Conservation (phyloP, 2,113 vertebrate genomes). For the Chlorodrepanis virens region DNA sequence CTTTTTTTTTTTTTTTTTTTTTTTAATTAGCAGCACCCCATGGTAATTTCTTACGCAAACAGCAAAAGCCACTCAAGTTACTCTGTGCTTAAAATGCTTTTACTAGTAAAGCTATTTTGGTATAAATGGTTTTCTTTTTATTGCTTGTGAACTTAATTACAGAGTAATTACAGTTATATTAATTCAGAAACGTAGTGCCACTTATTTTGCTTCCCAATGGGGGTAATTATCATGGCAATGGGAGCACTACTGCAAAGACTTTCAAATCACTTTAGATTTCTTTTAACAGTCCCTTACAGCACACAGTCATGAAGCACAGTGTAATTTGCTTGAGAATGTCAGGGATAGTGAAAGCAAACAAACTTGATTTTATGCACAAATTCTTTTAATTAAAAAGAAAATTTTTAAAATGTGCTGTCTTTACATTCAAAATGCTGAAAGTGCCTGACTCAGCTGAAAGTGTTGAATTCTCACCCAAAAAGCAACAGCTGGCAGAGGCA, state of each 20-base stretch:
- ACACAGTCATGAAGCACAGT: background rate
- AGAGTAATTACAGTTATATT: background rate
- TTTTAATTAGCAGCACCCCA: background rate
- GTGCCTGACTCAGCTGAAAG: background rate
- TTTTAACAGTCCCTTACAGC: background rate
- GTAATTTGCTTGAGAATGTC: background rate
- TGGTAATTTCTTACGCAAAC: background rate
- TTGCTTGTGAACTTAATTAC: background rate
- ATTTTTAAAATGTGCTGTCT: accelerated
- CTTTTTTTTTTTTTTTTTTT: background rate
- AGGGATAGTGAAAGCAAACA: background rate
- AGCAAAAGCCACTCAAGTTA: background rate
- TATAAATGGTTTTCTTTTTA: background rate
- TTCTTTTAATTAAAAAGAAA: background rate
- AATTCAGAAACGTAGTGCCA: background rate
- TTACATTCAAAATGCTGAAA: background rate
- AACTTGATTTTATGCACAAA: background rate
- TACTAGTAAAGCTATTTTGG: background rate
- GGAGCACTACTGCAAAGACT: background rate
- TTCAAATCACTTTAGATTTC: background rate
- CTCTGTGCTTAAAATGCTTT: background rate
- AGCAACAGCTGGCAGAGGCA: background rate
- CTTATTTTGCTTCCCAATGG: background rate
- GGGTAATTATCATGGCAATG: background rate
- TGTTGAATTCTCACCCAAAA: accelerated